A percentile compares a stretch with the other conserved stretches of the same genome.
Evolutionary conservation across 53 echinoderm and acorn worm species (phyloP).

Genomic region (Echinarachnius parma): DNA sequence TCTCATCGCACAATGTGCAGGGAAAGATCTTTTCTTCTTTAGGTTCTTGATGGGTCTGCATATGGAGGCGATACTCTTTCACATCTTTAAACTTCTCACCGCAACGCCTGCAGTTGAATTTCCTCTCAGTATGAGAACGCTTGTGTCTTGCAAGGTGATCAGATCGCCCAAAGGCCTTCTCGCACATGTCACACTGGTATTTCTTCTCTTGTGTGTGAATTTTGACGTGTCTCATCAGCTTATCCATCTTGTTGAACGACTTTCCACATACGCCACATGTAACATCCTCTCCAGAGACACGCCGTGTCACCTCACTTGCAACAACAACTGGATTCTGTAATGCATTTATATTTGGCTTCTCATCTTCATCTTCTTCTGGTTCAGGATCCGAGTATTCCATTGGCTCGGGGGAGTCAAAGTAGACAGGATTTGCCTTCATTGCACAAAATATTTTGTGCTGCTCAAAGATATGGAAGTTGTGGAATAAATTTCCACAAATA

Average conservation of each 20-base stretch:
- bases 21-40: conserved; percentile 22
- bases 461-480: conserved; percentile 24
- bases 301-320: conserved; percentile 7
- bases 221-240: conserved; percentile 41
- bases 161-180: conserved; percentile 32
- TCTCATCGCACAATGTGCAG: conserved; percentile 33
- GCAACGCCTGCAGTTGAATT: conserved; percentile 33
- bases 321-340: conserved; percentile 2
- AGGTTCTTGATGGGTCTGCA: conserved; percentile 23
- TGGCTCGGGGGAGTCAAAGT: conserved; percentile 13
- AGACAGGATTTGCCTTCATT: conserved; percentile 14
- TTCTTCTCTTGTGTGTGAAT: conserved; percentile 27
- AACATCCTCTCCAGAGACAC: conserved; percentile 1
- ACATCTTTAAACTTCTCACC: conserved; percentile 39
- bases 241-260: conserved; percentile 29
- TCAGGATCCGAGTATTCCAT: not conserved
- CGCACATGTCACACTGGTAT: conserved; percentile 37
- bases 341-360: not conserved
- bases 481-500: conserved; percentile 42
- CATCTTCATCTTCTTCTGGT: not conserved
- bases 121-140: conserved; percentile 35
- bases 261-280: conserved; percentile 40
- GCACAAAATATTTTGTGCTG: conserved; percentile 41
- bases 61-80: conserved; percentile 29
- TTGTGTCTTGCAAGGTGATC: conserved; percentile 35